Evolutionary conservation across 1,140 invertebrate species (phyloP), one percentile per base, ranked within the genome.

Genomic region (Macrobrachium rosenbergii): DNA sequence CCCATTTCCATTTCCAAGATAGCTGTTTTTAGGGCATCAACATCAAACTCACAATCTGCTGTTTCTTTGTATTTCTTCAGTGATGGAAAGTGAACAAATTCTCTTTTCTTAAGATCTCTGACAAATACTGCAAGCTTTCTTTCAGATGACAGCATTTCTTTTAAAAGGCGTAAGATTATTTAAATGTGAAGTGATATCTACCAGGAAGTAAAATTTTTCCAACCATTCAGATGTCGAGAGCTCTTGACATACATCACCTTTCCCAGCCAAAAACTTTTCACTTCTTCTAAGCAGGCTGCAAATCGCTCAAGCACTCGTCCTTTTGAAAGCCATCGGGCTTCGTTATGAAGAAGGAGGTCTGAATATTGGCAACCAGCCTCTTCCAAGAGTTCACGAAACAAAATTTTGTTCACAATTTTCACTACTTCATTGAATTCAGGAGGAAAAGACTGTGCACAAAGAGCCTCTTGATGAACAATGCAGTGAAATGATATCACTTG

Each of bases 41-140:
- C 43, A 45, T 77, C 75, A n/a, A 43, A 16, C 75, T 45, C 43
- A 45, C 43, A 19, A 37, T 21, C 21, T 77, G 43, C 21, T 77
- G 43, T 17, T 77, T 77, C 75, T 77, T 59, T 77, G 75, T 77
- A 45, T 77, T 77, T 37, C 75, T 77, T 45, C 43, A 77, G 43
- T 77, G 37, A 45, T 77, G 37, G 75, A 45, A 77, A 77, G 45
- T 77, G 37, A 77, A 77, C 43, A 17, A 77, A 77, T 14, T 16
- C 2, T 43, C 21, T 45, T 72, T 14, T 23, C 21, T 12, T n/a
- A 23, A 21, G 11, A 21, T 77, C 75, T 77, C 37, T 45, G 16
- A 21, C 75, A 77, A 77, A 77, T 45, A 37, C 28, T 45, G 43
- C 14, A 37, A 77, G 16, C 75, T 77, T 77, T 77, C 75, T 45